Percentiles rank a stretch among this genome's conserved stretches.
Conservation (phyloP, 1,140 invertebrate genomes). For the Apis dorsata region DNA sequence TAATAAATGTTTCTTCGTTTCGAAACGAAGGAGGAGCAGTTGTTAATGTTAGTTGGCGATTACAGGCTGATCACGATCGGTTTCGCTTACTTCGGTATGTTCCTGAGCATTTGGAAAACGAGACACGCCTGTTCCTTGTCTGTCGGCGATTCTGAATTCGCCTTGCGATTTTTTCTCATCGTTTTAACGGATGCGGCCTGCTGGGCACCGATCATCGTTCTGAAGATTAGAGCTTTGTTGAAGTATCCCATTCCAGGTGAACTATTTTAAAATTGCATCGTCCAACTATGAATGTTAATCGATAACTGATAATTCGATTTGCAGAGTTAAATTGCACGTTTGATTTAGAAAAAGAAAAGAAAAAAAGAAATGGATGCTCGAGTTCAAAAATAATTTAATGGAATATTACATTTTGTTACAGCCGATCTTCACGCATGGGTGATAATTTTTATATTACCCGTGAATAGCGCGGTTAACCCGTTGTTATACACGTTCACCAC, state of each 20-base stretch:
- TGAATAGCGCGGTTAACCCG: slow-evolving; percentile 90
- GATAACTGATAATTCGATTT: too few relatives aligned
- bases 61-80: slow-evolving; percentile 83
- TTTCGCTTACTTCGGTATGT: slow-evolving; percentile 84
- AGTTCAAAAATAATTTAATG: neutral
- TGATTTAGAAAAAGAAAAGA: too few relatives aligned
- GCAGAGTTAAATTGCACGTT: too few relatives aligned
- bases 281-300: too few relatives aligned
- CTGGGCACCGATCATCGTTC: slow-evolving; percentile 87
- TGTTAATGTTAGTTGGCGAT: slow-evolving; percentile 47
- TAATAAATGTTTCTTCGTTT: neutral
- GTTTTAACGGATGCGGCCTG: slow-evolving; percentile 87
- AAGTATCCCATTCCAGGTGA: slow-evolving; percentile 75
- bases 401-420: slow-evolving; percentile 62
- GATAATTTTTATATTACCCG: slow-evolving; percentile 87
- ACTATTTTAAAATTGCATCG: slow-evolving; percentile 1
- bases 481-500: slow-evolving; percentile 90
- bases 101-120: slow-evolving; percentile 84
- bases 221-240: slow-evolving; percentile 85
- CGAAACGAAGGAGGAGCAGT: neutral
- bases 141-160: slow-evolving; percentile 85
- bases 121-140: slow-evolving; percentile 82
- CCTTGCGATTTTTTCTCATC: slow-evolving; percentile 87
- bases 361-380: too few relatives aligned
- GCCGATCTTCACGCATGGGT: slow-evolving; percentile 87